These are phyloP conservation scores for Chrysocyon brachyurus DNA, from an alignment of 2,797 vertebrate species.

Conservation along the genomic window DNA sequence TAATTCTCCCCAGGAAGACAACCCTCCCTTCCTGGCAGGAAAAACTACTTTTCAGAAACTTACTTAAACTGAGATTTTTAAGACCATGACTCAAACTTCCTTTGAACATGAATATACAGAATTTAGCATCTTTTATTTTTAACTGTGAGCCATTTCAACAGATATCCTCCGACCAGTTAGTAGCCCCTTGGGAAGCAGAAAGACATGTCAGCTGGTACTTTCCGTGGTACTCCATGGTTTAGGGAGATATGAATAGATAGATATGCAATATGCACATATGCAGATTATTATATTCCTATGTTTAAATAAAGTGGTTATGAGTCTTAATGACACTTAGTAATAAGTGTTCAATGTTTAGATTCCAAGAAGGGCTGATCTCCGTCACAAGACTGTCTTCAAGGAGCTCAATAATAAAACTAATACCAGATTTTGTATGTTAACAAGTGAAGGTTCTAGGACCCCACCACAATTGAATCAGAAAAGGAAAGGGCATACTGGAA, in stretches of 20 bases:
- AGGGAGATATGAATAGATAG: not conserved
- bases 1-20: slow-evolving; percentile 1
- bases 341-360: slow-evolving; percentile 18
- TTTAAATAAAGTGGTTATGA: not conserved
- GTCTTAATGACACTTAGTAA: not conserved
- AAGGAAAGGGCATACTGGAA: not conserved
- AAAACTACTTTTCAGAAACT: slow-evolving; percentile 53
- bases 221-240: not conserved
- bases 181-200: not conserved
- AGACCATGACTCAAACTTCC: slow-evolving; percentile 58
- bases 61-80: slow-evolving; percentile 61
- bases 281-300: not conserved
- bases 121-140: slow-evolving; percentile 60
- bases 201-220: not conserved
- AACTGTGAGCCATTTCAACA: not conserved
- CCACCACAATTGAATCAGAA: not conserved
- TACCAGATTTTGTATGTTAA: not conserved
- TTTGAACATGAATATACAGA: slow-evolving; percentile 42
- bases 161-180: not conserved
- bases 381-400: not conserved
- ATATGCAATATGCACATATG: not conserved
- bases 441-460: not conserved
- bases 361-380: not conserved
- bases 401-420: not conserved
- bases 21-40: not conserved